phyloP scores from a whole-genome alignment of 2,797 vertebrate species.

The Eleutherodactylus coqui region DNA sequence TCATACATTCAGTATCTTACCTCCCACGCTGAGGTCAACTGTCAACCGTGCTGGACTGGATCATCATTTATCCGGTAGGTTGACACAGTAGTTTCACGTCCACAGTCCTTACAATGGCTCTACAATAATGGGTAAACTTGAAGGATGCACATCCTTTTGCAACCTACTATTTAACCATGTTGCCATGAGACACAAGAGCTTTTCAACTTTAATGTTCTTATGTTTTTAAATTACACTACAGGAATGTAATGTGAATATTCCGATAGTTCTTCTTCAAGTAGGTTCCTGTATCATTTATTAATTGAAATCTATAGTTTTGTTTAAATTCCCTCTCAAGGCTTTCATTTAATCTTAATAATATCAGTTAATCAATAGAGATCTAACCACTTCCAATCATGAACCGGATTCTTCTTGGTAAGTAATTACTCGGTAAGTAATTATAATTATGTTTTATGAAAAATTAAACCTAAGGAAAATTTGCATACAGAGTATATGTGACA shows the following conservation, averaged over 20 bases:
- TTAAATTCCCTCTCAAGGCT: background rate
- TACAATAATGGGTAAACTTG: too few species aligned
- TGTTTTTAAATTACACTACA: background rate
- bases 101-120: too few species aligned
- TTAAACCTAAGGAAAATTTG: constrained; percentile 31
- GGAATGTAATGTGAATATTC: background rate
- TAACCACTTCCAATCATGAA: background rate
- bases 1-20: too few species aligned
- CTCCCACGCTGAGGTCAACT: too few species aligned
- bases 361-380: constrained; percentile 9
- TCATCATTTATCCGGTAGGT: too few species aligned
- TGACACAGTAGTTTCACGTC: too few species aligned
- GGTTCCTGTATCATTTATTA: background rate
- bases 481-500: background rate
- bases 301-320: background rate
- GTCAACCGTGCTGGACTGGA: too few species aligned
- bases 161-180: too few species aligned
- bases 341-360: constrained; percentile 19
- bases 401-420: background rate
- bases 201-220: too few species aligned
- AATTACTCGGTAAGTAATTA: constrained; percentile 1
- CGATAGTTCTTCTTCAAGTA: background rate
- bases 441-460: constrained; percentile 36
- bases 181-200: too few species aligned
- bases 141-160: too few species aligned